A percentile compares a stretch with the other conserved stretches of the same genome.
Conservation (phyloP, 2,888 invertebrate species). For the Melolontha melolontha region DNA sequence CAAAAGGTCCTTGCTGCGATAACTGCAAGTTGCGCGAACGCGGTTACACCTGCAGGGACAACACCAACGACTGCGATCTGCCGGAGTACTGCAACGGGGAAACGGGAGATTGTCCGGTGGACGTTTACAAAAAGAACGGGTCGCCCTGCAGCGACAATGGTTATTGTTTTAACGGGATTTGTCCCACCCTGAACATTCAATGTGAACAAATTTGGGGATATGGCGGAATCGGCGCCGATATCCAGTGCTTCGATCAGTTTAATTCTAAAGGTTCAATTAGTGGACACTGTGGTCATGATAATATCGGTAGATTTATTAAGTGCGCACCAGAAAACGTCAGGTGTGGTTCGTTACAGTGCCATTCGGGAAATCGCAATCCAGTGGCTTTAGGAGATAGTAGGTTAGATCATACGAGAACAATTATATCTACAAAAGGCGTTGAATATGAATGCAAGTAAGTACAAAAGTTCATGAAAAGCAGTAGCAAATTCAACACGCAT, state of each 20-base stretch:
- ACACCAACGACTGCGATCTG: slow-evolving; percentile 94
- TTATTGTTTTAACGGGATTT: slow-evolving; percentile 92
- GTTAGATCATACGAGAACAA: slow-evolving; percentile 87
- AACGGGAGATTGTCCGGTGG: slow-evolving; percentile 88
- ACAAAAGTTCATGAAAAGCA: background rate
- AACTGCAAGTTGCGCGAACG: slow-evolving; percentile 81
- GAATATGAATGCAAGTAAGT: slow-evolving; percentile 98
- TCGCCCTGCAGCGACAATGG: slow-evolving; percentile 82
- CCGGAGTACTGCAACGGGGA: slow-evolving; percentile 94
- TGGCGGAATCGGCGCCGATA: slow-evolving; percentile 84
- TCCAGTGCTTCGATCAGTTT: slow-evolving; percentile 93
- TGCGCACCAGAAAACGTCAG: slow-evolving; percentile 84
- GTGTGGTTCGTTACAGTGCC: slow-evolving; percentile 96
- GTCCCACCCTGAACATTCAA: slow-evolving; percentile 88
- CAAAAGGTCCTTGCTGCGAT: slow-evolving; percentile 91
- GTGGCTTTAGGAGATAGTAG: slow-evolving; percentile 77
- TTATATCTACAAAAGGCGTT: slow-evolving; percentile 87
- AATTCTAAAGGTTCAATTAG: slow-evolving; percentile 95
- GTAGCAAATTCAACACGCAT: too few species aligned
- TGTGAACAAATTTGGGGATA: slow-evolving; percentile 96
- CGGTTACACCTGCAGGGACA: slow-evolving; percentile 86
- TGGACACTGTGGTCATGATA: slow-evolving; percentile 93
- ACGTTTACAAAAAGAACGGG: slow-evolving; percentile 94
- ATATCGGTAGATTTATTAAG: slow-evolving; percentile 79
- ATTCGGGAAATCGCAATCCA: slow-evolving; percentile 77